phyloP scores from a whole-genome alignment of 2,888 invertebrate species.

The Oscheius sp. region DNA sequence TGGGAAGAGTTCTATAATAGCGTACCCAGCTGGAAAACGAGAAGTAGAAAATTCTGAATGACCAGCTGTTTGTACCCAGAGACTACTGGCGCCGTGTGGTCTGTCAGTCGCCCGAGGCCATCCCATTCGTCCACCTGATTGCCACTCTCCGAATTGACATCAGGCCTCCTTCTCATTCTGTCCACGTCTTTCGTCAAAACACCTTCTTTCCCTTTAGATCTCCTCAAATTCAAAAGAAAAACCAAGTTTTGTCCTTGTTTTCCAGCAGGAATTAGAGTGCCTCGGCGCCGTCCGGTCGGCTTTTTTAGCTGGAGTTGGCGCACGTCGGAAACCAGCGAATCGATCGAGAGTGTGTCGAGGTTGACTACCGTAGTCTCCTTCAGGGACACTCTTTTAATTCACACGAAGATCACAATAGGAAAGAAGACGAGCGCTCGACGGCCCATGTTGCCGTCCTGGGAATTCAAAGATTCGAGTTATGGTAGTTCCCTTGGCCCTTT shows the following conservation, averaged over 20 bases:
- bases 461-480: not conserved
- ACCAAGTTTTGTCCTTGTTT: conserved; percentile 20
- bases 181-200: not conserved
- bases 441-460: conserved; percentile 21
- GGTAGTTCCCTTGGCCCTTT: not conserved
- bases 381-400: conserved; percentile 25
- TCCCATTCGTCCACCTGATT: conserved; percentile 18
- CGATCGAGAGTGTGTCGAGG: conserved; percentile 15
- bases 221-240: not conserved
- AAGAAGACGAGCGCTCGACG: not conserved
- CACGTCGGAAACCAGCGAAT: conserved; percentile 7
- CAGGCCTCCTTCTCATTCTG: conserved; percentile 8
- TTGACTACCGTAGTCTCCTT: conserved; percentile 21
- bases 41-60: too few relatives aligned
- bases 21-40: too few relatives aligned
- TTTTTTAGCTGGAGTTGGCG: conserved; percentile 18
- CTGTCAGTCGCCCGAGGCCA: conserved; percentile 5
- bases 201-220: not conserved
- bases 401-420: conserved; percentile 32
- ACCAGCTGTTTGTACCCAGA: not conserved
- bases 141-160: conserved; percentile 30
- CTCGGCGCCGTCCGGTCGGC: conserved; percentile 24
- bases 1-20: too few relatives aligned
- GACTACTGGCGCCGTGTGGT: conserved; percentile 3
- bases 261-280: conserved; percentile 30